Percentiles rank a stretch among this genome's conserved stretches.
These are phyloP conservation scores for Barypeithes pellucidus DNA, from an alignment of 2,888 invertebrate genomes.

Conservation along the genomic window DNA sequence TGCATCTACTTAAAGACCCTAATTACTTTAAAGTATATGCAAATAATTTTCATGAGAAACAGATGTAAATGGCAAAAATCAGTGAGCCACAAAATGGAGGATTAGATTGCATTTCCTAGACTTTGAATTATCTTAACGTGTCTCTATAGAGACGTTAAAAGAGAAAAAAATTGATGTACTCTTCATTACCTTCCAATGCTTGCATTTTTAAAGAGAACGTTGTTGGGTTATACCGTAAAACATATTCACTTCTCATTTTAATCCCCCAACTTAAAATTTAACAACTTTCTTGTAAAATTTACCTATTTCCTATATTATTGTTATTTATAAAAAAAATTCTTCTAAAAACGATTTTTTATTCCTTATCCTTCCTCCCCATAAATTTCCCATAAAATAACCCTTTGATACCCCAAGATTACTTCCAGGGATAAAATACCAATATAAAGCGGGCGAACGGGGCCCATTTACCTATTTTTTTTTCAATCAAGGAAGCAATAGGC, in stretches of 20 bases:
- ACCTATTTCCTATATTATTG: too few relatives aligned
- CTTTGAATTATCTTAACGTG: slow-evolving; percentile 24
- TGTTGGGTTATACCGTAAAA: too few relatives aligned
- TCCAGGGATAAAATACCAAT: slow-evolving; percentile 16
- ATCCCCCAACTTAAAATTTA: too few relatives aligned
- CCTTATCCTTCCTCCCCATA: background rate
- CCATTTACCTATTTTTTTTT: slow-evolving; percentile 43
- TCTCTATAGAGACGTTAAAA: slow-evolving; percentile 22
- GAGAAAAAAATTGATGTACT: background rate
- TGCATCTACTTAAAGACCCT: slow-evolving; percentile 46
- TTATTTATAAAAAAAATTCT: background rate
- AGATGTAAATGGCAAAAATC: slow-evolving; percentile 67
- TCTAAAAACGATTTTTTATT: background rate
- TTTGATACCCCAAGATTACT: slow-evolving; percentile 9
- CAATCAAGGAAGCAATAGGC: slow-evolving; percentile 39
- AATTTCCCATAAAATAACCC: slow-evolving; percentile 10
- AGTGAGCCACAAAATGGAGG: slow-evolving; percentile 68
- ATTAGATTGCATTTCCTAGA: slow-evolving; percentile 27
- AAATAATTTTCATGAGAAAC: slow-evolving; percentile 67
- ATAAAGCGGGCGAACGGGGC: slow-evolving; percentile 25
- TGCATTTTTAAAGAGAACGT: too few relatives aligned
- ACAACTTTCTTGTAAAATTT: too few relatives aligned
- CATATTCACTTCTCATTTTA: too few relatives aligned
- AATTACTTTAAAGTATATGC: slow-evolving; percentile 67
- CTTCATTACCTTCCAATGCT: too few relatives aligned